Percentiles rank a stretch among this genome's conserved stretches.
phyloP scores from a whole-genome alignment of 2,888 invertebrate genomes.

The Heteropelma amictum region DNA sequence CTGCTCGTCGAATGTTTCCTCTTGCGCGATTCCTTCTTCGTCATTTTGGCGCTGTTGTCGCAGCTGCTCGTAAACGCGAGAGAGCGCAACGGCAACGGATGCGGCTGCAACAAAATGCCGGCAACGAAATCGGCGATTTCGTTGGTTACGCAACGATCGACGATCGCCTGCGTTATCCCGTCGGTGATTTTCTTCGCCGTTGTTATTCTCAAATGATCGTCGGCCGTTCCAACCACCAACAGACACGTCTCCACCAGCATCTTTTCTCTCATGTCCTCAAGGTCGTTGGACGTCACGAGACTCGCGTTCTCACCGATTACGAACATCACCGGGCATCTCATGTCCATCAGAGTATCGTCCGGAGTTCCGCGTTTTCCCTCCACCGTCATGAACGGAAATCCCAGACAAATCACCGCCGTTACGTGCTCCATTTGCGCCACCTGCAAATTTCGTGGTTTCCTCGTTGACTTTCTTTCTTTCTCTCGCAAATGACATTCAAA shows the following conservation, averaged over 20 bases:
- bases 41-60: conserved; percentile 55
- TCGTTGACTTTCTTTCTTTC: too few relatives aligned
- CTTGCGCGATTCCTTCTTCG: conserved; percentile 75
- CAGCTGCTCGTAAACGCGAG: conserved; percentile 60
- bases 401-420: conserved; percentile 87
- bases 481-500: too few relatives aligned
- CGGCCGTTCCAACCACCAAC: conserved; percentile 88
- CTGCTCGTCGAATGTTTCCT: conserved; percentile 80
- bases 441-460: too few relatives aligned
- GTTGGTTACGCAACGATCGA: conserved; percentile 87
- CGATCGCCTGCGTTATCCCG: conserved; percentile 88
- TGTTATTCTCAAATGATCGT: conserved; percentile 85
- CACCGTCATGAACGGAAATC: conserved; percentile 87
- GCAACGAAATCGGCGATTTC: conserved; percentile 84
- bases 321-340: conserved; percentile 87
- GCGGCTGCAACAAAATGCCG: conserved; percentile 80
- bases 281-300: conserved; percentile 84
- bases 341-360: conserved; percentile 86
- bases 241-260: conserved; percentile 88
- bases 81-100: conserved; percentile 80
- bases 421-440: conserved; percentile 86
- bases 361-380: conserved; percentile 87
- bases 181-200: conserved; percentile 85
- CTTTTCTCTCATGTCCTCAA: conserved; percentile 87
- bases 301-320: conserved; percentile 88